phyloP scores from a whole-genome alignment of 2,888 invertebrate species.

The Melanchra persicariae region DNA sequence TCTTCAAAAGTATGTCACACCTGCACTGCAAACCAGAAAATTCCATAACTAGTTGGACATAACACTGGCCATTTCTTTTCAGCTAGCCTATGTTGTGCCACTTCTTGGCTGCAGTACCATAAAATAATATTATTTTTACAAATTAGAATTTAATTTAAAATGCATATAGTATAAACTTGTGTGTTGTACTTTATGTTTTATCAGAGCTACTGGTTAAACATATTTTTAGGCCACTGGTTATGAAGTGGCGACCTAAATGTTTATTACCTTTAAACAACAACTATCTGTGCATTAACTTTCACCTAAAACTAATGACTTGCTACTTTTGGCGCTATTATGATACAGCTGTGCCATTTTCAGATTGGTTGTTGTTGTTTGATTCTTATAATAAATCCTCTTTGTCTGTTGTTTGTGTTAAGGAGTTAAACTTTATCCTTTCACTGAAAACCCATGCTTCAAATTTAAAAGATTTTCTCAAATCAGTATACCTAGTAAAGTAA shows the following conservation, averaged over 20 bases:
- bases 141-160: not conserved
- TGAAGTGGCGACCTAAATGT: slow-evolving; percentile 28
- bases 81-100: not conserved
- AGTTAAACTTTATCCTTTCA: not conserved
- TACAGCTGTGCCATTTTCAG: slow-evolving; percentile 19
- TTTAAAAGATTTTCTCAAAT: not conserved
- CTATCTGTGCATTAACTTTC: slow-evolving; percentile 45
- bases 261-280: slow-evolving; percentile 34
- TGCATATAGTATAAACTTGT: not conserved
- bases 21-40: slow-evolving; percentile 5
- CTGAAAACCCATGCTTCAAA: not conserved
- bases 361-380: slow-evolving; percentile 14
- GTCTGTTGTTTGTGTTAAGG: not conserved
- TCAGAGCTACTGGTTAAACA: slow-evolving; percentile 8
- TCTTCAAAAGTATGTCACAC: slow-evolving; percentile 7
- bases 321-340: slow-evolving; percentile 30
- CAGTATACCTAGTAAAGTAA: not conserved
- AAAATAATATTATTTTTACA: not conserved
- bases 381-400: not conserved
- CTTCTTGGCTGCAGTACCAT: not conserved
- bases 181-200: slow-evolving; percentile 11
- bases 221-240: slow-evolving; percentile 22
- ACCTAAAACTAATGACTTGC: slow-evolving; percentile 40
- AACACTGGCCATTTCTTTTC: not conserved
- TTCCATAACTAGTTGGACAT: not conserved